Evolutionary conservation across 2,797 vertebrate species (phyloP).

Genomic region (Gila robusta): DNA sequence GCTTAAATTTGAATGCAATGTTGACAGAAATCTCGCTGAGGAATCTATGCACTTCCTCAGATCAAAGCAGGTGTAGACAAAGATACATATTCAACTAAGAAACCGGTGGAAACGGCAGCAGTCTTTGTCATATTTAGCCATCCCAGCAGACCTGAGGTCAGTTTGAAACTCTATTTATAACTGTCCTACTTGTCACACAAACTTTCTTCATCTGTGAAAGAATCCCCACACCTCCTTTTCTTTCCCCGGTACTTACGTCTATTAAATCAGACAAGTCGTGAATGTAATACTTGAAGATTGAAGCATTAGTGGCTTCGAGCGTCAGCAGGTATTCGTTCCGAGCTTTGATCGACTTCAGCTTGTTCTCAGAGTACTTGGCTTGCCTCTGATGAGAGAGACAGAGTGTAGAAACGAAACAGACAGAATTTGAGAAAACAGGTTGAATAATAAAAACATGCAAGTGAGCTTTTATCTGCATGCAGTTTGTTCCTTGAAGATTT

Average conservation of each 20-base stretch:
- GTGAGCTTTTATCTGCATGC: slow-evolving; percentile 60
- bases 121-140: neutral
- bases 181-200: slow-evolving; percentile 43
- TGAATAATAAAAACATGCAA: slow-evolving; percentile 59
- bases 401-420: slow-evolving; percentile 1
- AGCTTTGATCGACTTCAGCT: slow-evolving; percentile 98
- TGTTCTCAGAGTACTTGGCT: slow-evolving; percentile 99
- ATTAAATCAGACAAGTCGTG: slow-evolving; percentile 98
- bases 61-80: slow-evolving; percentile 46
- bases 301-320: slow-evolving; percentile 95
- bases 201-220: slow-evolving; percentile 10
- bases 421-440: slow-evolving; percentile 35
- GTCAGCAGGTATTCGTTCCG: slow-evolving; percentile 98
- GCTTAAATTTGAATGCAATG: slow-evolving; percentile 36
- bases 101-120: neutral
- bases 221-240: neutral
- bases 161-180: slow-evolving; percentile 33
- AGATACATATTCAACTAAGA: slow-evolving; percentile 36
- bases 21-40: slow-evolving; percentile 21
- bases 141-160: slow-evolving; percentile 42
- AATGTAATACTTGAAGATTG: slow-evolving; percentile 99
- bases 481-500: slow-evolving; percentile 30
- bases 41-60: slow-evolving; percentile 20
- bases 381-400: slow-evolving; percentile 82
- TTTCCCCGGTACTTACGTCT: slow-evolving; percentile 88